Evolutionary conservation across 2,113 vertebrate species (phyloP).

Genomic region (Tragulus kanchil): DNA sequence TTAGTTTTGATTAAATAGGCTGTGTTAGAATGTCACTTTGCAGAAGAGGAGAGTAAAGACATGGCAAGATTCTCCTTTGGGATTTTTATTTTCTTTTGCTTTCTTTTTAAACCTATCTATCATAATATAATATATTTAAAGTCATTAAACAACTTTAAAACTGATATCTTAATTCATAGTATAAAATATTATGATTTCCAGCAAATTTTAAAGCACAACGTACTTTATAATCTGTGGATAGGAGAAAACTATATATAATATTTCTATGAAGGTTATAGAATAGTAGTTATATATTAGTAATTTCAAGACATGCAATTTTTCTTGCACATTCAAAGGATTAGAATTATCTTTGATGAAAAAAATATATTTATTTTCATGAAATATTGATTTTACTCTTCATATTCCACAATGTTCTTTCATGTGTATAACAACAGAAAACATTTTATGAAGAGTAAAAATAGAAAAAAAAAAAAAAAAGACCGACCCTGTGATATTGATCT

Average conservation of each 20-base stretch:
- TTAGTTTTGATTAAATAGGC: background rate
- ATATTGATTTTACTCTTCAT: conserved; percentile 15
- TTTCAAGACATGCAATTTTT: conserved; percentile 28
- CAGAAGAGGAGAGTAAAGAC: background rate
- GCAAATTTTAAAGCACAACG: background rate
- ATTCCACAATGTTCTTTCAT: background rate
- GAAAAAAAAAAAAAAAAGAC: background rate
- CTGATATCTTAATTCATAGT: background rate
- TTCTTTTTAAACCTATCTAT: conserved; percentile 16
- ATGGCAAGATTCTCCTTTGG: background rate
- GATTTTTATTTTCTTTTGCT: background rate
- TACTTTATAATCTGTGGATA: conserved; percentile 48
- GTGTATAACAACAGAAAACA: background rate
- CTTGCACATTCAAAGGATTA: conserved; percentile 3
- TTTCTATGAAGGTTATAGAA: background rate
- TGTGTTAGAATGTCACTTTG: conserved; percentile 12
- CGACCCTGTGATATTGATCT: background rate
- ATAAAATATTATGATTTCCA: background rate
- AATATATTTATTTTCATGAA: conserved; percentile 47
- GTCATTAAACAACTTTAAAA: conserved; percentile 20
- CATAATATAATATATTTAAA: background rate
- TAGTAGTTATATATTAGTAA: background rate
- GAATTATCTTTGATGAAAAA: conserved; percentile 50
- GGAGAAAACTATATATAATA: background rate
- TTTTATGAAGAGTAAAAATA: background rate